Evolutionary conservation across 2,113 vertebrate genomes (phyloP).

Genomic region (Menura novaehollandiae): DNA sequence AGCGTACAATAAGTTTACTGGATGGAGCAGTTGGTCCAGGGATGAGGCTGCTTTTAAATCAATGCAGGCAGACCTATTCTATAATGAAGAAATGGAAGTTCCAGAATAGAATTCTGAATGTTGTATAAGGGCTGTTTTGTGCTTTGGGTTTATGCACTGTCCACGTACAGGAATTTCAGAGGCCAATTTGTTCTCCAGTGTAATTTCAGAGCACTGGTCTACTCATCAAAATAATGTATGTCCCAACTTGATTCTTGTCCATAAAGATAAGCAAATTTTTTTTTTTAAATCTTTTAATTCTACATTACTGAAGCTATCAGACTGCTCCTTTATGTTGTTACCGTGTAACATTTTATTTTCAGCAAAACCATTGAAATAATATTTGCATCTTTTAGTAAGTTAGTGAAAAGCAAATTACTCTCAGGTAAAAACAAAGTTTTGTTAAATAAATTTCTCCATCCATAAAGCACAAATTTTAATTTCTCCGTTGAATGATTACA

Average conservation of each 20-base stretch:
- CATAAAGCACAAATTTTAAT: not conserved
- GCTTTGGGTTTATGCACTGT: not conserved
- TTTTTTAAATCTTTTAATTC: not conserved
- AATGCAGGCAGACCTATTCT: not conserved
- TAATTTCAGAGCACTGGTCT: not conserved
- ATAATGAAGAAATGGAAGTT: not conserved
- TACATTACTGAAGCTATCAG: not conserved
- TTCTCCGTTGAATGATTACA: not conserved
- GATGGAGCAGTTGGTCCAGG: not conserved
- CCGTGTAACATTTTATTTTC: not conserved
- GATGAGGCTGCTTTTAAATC: not conserved
- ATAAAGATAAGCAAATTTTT: not conserved
- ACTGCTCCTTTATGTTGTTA: not conserved
- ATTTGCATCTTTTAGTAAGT: not conserved
- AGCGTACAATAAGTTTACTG: fast-evolving
- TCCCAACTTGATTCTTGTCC: not conserved
- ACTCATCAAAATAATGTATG: not conserved
- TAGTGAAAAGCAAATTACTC: not conserved
- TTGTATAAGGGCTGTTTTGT: not conserved
- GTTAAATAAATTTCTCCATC: not conserved
- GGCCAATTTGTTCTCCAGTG: not conserved
- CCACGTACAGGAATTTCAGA: not conserved
- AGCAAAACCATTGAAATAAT: not conserved
- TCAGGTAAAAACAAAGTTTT: not conserved
- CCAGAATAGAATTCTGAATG: not conserved